Evolutionary conservation across 2,797 vertebrate genomes (phyloP), one percentile per base, ranked within the genome.

Genomic region (Propithecus deckenii): DNA sequence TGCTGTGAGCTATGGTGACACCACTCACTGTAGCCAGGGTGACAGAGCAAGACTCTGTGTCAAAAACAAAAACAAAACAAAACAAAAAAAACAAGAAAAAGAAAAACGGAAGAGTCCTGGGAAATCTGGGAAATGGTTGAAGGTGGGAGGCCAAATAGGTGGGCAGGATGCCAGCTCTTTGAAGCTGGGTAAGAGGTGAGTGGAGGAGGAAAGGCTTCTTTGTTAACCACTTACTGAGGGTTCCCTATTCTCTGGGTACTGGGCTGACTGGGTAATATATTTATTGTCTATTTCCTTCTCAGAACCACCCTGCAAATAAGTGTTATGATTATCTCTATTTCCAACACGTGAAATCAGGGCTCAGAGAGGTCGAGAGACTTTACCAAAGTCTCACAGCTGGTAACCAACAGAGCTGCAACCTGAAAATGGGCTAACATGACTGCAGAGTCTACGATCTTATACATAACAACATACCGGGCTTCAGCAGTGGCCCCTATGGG

Each of bases 321-420:
- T 35, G 59, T 28, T 50, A 50, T 38, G 57, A 89, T 83, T 83
- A 90, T 89, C 57, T 46, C 17, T 84, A 38, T 69, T 96, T 69
- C 41, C 25, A 22, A n/a, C 84, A 78, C 86, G 61, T 74, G 35
- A 84, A 94, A 52, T 52, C 7, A 3, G 65, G 69, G 63, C 74
- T 89, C 89, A 90, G 88, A 86, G 80, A 94, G 46, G 22, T 48
- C 32, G 18, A 85, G 83, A 90, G 78, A 88, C 50, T 76, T 55
- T 48, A 20, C 79, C 71, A 80, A 46, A 96, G 63, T 76, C 80
- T 69, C 46, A 65, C 35, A 88, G 71, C 65, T 74, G 32, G 35
- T 75, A 85, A 71, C n/a, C 32, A 69, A 72, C 76, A 74, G 65
- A 75, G 32, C 55, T 41, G 25, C 41, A 75, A 3, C 76, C 80